Conservation (phyloP, 2,113 vertebrate genomes). For the Scolopax mira region DNA sequence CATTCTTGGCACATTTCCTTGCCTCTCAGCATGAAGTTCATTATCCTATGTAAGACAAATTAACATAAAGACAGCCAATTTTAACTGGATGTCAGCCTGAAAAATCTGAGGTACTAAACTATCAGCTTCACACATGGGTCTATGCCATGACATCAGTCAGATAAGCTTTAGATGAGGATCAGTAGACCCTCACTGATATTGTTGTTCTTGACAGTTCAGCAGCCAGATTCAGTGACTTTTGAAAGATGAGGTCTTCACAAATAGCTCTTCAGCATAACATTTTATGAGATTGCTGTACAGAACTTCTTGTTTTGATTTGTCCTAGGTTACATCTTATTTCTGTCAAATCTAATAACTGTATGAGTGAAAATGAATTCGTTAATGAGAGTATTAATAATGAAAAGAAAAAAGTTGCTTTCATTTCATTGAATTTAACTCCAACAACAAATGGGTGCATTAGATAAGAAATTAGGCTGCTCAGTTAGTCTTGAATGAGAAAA, state of each 20-base stretch:
- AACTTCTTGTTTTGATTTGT: neutral
- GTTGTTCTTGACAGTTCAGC: neutral
- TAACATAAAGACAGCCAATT: neutral
- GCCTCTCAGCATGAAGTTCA: neutral
- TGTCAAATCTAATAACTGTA: neutral
- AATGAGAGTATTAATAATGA: neutral
- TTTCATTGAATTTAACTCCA: neutral
- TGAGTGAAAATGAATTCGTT: neutral
- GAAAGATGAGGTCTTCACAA: neutral
- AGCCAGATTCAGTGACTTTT: neutral
- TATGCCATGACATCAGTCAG: neutral
- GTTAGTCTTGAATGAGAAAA: neutral
- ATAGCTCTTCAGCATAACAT: neutral
- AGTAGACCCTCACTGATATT: neutral
- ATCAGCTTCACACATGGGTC: neutral
- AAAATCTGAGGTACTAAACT: neutral
- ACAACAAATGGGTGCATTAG: neutral
- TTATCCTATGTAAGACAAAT: slow-evolving; percentile 13
- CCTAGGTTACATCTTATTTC: neutral
- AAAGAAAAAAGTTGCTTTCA: accelerated
- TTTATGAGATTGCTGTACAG: neutral
- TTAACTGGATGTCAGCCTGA: neutral
- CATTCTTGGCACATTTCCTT: slow-evolving; percentile 26
- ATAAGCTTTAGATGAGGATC: neutral
- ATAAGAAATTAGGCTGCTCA: neutral